phyloP scores from a whole-genome alignment of 2,113 vertebrate species.

The Pholis gunnellus region DNA sequence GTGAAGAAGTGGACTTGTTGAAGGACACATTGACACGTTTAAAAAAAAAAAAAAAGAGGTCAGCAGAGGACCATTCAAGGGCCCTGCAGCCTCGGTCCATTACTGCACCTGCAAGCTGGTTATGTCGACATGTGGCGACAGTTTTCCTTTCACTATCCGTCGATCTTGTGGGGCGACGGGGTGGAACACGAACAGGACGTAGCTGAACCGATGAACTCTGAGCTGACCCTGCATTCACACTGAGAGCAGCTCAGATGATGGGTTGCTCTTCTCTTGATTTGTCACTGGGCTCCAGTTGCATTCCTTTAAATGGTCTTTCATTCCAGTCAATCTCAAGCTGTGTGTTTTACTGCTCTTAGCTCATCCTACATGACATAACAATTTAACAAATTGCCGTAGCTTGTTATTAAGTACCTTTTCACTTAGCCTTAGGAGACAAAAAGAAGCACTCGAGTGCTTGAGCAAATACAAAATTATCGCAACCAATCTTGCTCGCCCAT shows the following conservation, averaged over 20 bases:
- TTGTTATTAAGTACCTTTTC: not conserved
- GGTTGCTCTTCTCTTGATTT: not conserved
- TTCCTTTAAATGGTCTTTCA: not conserved
- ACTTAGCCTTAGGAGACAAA: not conserved
- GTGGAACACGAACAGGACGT: slow-evolving; percentile 26
- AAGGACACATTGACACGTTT: slow-evolving; percentile 44
- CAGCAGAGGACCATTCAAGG: slow-evolving; percentile 28
- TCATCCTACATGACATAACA: not conserved
- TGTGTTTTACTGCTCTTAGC: not conserved
- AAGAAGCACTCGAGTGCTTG: not conserved
- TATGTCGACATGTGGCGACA: not conserved
- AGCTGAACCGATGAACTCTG: not conserved
- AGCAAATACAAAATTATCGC: not conserved
- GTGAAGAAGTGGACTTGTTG: slow-evolving; percentile 19
- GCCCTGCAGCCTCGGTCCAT: slow-evolving; percentile 26
- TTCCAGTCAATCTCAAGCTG: not conserved
- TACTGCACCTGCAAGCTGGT: not conserved
- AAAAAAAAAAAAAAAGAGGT: slow-evolving; percentile 4
- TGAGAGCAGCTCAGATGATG: not conserved
- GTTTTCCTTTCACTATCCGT: slow-evolving; percentile 51
- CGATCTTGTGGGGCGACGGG: not conserved
- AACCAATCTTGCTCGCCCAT: not conserved
- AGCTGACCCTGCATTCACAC: slow-evolving; percentile 3
- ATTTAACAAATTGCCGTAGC: not conserved
- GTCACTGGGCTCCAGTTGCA: not conserved